Percentiles rank a stretch among this genome's conserved stretches.
These are phyloP conservation scores for Tinea pellionella DNA, from an alignment of 2,888 invertebrate genomes.

Conservation along the genomic window DNA sequence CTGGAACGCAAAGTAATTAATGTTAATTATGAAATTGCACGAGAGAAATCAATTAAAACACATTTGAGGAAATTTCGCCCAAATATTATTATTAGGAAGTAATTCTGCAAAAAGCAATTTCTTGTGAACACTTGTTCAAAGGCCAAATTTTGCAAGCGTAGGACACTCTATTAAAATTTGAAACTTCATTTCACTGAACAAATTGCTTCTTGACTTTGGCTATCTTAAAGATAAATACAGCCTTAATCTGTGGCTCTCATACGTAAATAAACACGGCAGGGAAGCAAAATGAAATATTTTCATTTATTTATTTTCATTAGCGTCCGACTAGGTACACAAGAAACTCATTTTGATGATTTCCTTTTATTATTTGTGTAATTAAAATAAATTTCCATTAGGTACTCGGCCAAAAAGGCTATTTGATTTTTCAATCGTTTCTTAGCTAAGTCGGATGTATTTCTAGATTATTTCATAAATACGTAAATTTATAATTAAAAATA, in stretches of 20 bases:
- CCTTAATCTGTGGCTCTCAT: conserved; percentile 42
- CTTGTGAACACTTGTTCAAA: conserved; percentile 51
- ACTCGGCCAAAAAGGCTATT: not conserved
- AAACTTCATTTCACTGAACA: conserved; percentile 59
- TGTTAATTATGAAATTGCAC: not conserved
- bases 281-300: not conserved
- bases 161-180: conserved; percentile 57
- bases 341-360: not conserved
- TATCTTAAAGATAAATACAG: conserved; percentile 52
- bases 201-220: conserved; percentile 61
- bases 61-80: not conserved
- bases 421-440: not conserved
- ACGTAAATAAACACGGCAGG: conserved; percentile 34
- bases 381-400: not conserved
- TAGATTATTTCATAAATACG: too few species aligned
- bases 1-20: not conserved
- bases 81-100: not conserved
- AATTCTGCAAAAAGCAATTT: conserved; percentile 58
- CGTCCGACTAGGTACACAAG: not conserved
- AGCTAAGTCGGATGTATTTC: not conserved
- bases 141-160: conserved; percentile 40
- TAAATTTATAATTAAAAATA: too few species aligned
- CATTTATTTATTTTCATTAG: not conserved
- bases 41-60: not conserved
- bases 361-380: conserved; percentile 1